Evolutionary conservation across 2,113 vertebrate species (phyloP), one percentile per base, ranked within the genome.

Genomic region (Thermophis baileyi): DNA sequence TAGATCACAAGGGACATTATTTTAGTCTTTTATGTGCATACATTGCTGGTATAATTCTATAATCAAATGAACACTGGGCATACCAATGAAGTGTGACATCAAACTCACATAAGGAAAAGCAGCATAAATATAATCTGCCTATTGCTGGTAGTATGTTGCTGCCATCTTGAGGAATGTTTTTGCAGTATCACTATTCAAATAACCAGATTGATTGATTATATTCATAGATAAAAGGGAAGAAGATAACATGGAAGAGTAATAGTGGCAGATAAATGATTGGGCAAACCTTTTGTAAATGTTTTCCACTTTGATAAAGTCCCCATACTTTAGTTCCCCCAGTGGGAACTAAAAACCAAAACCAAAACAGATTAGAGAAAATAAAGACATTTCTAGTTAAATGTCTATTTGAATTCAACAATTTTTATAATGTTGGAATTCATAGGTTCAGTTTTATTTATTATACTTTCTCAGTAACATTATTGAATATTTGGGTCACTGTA

Each of bases 1-100:
- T 85, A 51, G 46, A 51, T 87, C 92, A 87, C 53, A 63, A 51
- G 53, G 88, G 88, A 90, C 46, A 51, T 93, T 81, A n/a, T 93
- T 81, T 93, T 87, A 81, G 89, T n/a, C 54, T 51, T 51, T 46
- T 87, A 85, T 90, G 40, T 93, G 81, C 60, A 90, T 93, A 85
- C 90, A 35, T 63, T 90, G 14, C 86, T 93, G 89, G 24, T 51
- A 27, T 93, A 93, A 93, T 93, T 93, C 89, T 90, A 85, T 87
- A 93, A 87, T 90, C 54, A 90, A 44, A 54, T 20, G 51, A 92
- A 90, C 46, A 89, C 47, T 93, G 54, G 54, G 54, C 92, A 93
- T 93, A 89, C 81, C 92, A 90, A 93, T 90, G 47, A 93, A 81
- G 81, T 46, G 89, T 87, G 74, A 90, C 8, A 18, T 40, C 54